phyloP scores from a whole-genome alignment of 2,797 vertebrate genomes.

The Emys orbicularis region DNA sequence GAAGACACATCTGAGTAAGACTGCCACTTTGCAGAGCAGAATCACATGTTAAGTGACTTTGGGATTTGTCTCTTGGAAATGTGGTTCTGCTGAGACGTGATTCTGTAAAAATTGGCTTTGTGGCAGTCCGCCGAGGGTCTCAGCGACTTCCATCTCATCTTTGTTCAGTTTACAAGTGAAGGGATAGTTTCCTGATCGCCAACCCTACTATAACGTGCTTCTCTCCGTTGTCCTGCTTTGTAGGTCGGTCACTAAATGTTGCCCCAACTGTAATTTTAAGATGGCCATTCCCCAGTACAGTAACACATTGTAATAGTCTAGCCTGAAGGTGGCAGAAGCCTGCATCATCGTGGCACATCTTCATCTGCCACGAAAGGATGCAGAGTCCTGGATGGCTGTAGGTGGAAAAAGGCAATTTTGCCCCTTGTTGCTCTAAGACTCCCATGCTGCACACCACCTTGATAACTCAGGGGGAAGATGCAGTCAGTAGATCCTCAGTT shows the following conservation, averaged over 20 bases:
- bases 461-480: constrained; percentile 5
- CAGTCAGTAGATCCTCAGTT: background rate
- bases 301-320: background rate
- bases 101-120: background rate
- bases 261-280: background rate
- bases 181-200: background rate
- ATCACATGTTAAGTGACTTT: background rate
- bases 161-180: background rate
- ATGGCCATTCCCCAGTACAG: background rate
- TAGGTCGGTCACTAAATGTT: accelerated
- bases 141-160: background rate
- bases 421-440: background rate
- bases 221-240: background rate
- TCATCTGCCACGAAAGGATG: background rate
- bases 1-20: background rate
- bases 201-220: background rate
- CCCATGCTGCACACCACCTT: background rate
- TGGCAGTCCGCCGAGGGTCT: too few relatives aligned
- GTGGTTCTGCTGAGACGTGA: background rate
- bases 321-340: background rate
- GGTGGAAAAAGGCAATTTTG: constrained; percentile 43
- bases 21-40: background rate
- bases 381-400: background rate
- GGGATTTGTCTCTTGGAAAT: background rate
- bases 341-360: background rate